Percentiles rank a stretch among this genome's conserved stretches.
Conservation (phyloP, 2,797 vertebrate species). For the Pteronotus mesoamericanus region DNA sequence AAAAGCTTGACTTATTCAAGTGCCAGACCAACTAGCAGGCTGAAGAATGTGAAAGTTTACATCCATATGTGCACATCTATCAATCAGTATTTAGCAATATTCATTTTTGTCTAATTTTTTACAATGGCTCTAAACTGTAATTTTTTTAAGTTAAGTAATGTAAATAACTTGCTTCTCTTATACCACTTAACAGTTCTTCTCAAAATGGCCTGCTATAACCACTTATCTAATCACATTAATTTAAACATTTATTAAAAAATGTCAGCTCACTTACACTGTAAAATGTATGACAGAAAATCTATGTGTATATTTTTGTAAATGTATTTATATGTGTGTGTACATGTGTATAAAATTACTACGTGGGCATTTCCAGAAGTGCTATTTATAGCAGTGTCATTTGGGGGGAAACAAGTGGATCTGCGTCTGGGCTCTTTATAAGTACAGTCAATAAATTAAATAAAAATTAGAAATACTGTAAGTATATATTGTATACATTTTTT, state of each 20-base stretch:
- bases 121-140: not conserved
- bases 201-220: not conserved
- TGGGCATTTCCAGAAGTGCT: not conserved
- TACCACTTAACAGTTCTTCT: not conserved
- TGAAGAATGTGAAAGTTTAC: not conserved
- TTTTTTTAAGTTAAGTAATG: not conserved
- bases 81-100: not conserved
- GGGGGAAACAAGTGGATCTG: not conserved
- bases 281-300: not conserved
- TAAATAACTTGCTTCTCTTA: not conserved
- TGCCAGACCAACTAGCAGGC: not conserved
- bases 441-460: not conserved
- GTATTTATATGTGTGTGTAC: not conserved
- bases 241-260: not conserved
- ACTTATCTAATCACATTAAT: not conserved
- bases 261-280: not conserved
- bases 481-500: not conserved
- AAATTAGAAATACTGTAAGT: not conserved
- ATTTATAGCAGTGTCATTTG: not conserved
- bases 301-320: not conserved
- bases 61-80: not conserved
- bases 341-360: not conserved
- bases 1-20: not conserved
- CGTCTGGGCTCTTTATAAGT: not conserved
- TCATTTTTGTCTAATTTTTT: not conserved